Percentiles rank a stretch among this genome's conserved stretches.
Conservation (phyloP, 2,888 invertebrate species). For the Sphaerophoria rueppellii region DNA sequence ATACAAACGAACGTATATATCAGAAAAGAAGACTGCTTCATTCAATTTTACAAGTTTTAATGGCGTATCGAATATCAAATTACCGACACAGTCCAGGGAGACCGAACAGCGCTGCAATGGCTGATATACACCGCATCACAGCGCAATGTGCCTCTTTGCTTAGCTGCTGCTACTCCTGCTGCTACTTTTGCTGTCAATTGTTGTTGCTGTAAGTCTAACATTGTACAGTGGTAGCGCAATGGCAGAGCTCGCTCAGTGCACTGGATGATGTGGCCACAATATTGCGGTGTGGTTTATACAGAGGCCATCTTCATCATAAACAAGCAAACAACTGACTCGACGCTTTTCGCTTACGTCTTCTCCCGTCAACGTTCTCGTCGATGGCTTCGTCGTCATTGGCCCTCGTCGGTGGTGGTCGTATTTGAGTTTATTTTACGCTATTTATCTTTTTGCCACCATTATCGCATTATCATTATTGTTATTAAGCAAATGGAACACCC, state of each 20-base stretch:
- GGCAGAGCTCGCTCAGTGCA: constrained; percentile 25
- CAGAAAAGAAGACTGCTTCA: constrained; percentile 73
- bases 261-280: constrained; percentile 67
- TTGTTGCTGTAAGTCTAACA: constrained; percentile 16
- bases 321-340: constrained; percentile 22
- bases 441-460: constrained; percentile 61
- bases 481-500: constrained; percentile 40
- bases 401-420: constrained; percentile 68
- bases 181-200: constrained; percentile 14
- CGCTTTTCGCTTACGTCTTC: constrained; percentile 40
- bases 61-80: constrained; percentile 77
- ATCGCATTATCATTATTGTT: constrained; percentile 34
- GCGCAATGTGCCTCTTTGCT: constrained; percentile 41
- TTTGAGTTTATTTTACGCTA: constrained; percentile 38
- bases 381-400: constrained; percentile 71
- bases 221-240: constrained; percentile 45
- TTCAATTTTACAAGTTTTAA: constrained; percentile 76
- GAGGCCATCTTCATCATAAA: constrained; percentile 73
- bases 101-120: constrained; percentile 66
- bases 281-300: constrained; percentile 73
- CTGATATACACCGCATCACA: constrained; percentile 49
- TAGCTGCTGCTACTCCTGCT: constrained; percentile 23
- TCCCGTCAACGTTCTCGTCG: constrained; percentile 63
- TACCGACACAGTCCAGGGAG: constrained; percentile 75
- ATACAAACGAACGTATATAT: constrained; percentile 39